Base-by-base conservation (phyloP, 2,888 invertebrate species). In the Athalia rosae region DNA sequence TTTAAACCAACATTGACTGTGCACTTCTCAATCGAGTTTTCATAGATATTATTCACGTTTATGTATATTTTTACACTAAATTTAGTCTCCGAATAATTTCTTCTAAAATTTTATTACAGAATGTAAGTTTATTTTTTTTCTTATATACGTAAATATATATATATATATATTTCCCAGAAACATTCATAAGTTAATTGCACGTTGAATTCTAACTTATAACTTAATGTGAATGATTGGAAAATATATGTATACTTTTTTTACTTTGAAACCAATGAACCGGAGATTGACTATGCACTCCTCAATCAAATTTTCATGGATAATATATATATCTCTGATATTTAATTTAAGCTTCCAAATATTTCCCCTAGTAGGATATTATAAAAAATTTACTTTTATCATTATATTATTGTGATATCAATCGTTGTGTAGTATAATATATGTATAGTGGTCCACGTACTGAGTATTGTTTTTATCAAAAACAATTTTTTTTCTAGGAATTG, bases 371-470 rank as follows among this genome's bases (percentile, higher is more conserved):
- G 28, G 28, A 28, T 43, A 61, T 47, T 41, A 61, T 74, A 48
- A 48, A 67, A 67, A 67, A 58, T 71, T 61, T 28, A 74, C 28
- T 74, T 74, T 47, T 74, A 74, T 41, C 8, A n/a, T 76, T 84
- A 83, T 82, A 86, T 87, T 87, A 88, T 88, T 87, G 87, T 86
- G 86, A 86, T 82, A 82, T 83, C 28, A 85, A 85, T 88, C 88
- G 88, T 88, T 88, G 88, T 88, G 87, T 85, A 84, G 84, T 85
- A 82, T 85, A 85, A 81, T 84, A 79, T 81, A 86, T 85, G 82
- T 83, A 79, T 80, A 87, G 83, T 87, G 87, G 87, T 87, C 87
- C 87, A 84, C 87, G 82, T 86, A 87, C 84, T 86, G 84, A 87
- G 84, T 81, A 82, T 80, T 77, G n/a, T 61, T n/a, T 61, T 3